Evolutionary conservation across 2,888 invertebrate genomes (phyloP).

Genomic region (Plebejus melissa): DNA sequence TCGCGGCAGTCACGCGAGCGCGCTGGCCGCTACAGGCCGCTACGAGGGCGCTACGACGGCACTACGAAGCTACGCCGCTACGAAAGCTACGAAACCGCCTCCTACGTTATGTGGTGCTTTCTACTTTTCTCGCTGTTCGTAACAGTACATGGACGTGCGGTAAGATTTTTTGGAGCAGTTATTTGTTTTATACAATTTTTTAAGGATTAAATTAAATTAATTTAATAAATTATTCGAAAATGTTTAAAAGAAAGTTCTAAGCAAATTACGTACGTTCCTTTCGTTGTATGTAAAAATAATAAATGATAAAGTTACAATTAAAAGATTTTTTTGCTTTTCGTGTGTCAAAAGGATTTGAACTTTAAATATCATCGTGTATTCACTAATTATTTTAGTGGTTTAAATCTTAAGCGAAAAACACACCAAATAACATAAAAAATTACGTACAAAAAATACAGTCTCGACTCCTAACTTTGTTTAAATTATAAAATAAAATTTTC

Average conservation of each 20-base stretch:
- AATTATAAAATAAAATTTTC: neutral
- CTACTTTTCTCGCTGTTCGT: slow-evolving; percentile 66
- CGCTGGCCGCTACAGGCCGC: slow-evolving; percentile 59
- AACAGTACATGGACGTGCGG: slow-evolving; percentile 72
- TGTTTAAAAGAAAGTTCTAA: neutral
- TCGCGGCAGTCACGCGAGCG: slow-evolving; percentile 61
- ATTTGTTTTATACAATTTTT: slow-evolving; percentile 35
- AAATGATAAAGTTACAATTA: neutral
- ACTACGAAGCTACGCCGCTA: slow-evolving; percentile 45
- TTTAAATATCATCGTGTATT: too few species aligned
- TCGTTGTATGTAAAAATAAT: neutral
- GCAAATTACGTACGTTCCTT: neutral
- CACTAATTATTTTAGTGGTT: too few species aligned
- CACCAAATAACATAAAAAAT: too few species aligned
- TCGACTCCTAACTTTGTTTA: neutral
- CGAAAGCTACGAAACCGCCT: slow-evolving; percentile 37
- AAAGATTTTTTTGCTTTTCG: too few species aligned
- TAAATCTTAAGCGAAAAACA: too few species aligned
- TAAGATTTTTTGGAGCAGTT: slow-evolving; percentile 48
- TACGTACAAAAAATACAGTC: too few species aligned
- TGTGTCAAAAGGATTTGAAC: too few species aligned
- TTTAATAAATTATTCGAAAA: neutral
- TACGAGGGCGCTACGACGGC: slow-evolving; percentile 68
- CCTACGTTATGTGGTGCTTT: slow-evolving; percentile 64
- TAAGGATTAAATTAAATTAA: neutral